phyloP scores from a whole-genome alignment of 2,113 vertebrate genomes.

The Acanthisitta chloris region DNA sequence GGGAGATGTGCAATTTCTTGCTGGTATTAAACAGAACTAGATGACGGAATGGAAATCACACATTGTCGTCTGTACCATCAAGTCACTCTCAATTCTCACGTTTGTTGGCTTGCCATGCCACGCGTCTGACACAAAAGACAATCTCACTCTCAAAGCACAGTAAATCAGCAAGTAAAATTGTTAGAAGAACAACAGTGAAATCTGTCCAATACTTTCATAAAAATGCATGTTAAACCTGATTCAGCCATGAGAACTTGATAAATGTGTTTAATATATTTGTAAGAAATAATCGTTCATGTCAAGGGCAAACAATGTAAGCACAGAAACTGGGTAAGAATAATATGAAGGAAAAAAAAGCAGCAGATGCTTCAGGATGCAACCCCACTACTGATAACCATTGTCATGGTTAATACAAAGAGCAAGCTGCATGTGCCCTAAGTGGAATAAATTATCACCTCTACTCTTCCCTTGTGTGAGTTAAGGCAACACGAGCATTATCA shows the following conservation, averaged over 20 bases:
- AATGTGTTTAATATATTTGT: not conserved
- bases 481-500: not conserved
- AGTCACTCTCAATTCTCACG: not conserved
- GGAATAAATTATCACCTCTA: not conserved
- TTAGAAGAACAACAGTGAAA: constrained; percentile 4
- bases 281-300: not conserved
- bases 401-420: not conserved
- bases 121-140: constrained; percentile 42
- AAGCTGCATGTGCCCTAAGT: not conserved
- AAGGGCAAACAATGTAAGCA: not conserved
- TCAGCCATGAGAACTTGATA: not conserved
- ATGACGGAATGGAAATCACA: not conserved
- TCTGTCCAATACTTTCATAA: not conserved
- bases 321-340: not conserved
- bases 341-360: not conserved
- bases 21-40: not conserved
- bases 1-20: not conserved
- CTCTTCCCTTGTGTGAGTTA: not conserved
- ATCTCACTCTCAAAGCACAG: constrained; percentile 7
- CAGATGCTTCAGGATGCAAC: not conserved
- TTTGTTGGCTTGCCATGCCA: constrained; percentile 27
- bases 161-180: constrained; percentile 46
- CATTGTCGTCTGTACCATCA: not conserved
- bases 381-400: not conserved
- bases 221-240: not conserved